phyloP scores from a whole-genome alignment of 2,113 vertebrate genomes.

The Electrona antarctica region DNA sequence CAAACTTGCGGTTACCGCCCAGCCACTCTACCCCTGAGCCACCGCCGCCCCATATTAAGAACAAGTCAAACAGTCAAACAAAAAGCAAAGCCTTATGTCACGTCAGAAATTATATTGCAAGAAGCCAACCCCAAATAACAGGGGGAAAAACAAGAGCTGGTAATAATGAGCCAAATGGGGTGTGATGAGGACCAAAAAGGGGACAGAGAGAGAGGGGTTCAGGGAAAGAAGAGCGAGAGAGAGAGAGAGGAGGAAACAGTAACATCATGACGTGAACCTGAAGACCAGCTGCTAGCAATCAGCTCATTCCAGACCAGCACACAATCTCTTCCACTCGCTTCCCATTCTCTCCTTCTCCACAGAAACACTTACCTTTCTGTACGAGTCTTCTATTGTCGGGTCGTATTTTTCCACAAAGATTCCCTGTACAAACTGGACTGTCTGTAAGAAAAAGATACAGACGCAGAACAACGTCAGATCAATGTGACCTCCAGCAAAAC shows the following conservation, averaged over 20 bases:
- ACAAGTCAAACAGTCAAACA: slow-evolving; percentile 19
- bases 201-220: slow-evolving; percentile 1
- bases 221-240: not conserved
- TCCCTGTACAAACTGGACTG: slow-evolving; percentile 99
- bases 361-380: slow-evolving; percentile 92
- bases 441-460: slow-evolving; percentile 77
- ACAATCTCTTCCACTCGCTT: not conserved
- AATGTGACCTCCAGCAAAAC: slow-evolving; percentile 18
- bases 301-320: slow-evolving; percentile 33
- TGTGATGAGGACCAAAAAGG: slow-evolving; percentile 3
- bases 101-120: slow-evolving; percentile 9
- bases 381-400: slow-evolving; percentile 99
- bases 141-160: not conserved
- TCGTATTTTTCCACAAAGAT: slow-evolving; percentile 99
- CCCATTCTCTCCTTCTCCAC: not conserved
- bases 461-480: slow-evolving; percentile 33
- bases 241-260: not conserved
- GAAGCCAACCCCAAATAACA: not conserved
- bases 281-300: slow-evolving; percentile 60
- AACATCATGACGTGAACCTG: slow-evolving; percentile 42
- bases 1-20: no score
- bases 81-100: slow-evolving; percentile 16
- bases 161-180: not conserved
- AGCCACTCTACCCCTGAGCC: no score
- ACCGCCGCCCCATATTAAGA: not conserved